Conservation (phyloP, 2,797 vertebrate genomes). For the Enteromius viviparus region DNA sequence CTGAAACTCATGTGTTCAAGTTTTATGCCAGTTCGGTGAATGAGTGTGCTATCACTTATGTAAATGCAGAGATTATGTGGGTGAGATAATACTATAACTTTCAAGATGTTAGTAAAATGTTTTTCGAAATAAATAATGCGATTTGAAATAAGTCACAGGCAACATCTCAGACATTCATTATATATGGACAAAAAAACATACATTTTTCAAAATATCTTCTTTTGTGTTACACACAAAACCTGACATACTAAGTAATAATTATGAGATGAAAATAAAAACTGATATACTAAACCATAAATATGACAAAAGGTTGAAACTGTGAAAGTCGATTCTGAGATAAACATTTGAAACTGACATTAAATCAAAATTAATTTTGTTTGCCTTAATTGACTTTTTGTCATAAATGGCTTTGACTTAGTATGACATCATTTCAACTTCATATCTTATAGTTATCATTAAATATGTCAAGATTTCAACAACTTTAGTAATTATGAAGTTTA, state of each 20-base stretch:
- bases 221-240: neutral
- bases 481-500: neutral
- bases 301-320: neutral
- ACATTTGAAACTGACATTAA: neutral
- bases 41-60: neutral
- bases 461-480: neutral
- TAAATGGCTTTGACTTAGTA: neutral
- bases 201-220: neutral
- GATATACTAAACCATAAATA: neutral
- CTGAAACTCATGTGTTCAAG: slow-evolving; percentile 10
- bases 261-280: neutral
- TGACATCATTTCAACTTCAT: neutral
- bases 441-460: neutral
- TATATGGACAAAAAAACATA: neutral
- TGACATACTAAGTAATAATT: neutral
- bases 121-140: neutral
- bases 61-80: slow-evolving; percentile 2
- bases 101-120: neutral
- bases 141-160: neutral
- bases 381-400: neutral
- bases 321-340: neutral
- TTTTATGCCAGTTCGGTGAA: neutral
- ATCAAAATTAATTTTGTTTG: neutral
- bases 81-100: no score
- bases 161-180: neutral